Evolutionary conservation across 2,113 vertebrate genomes (phyloP), one percentile per base, ranked within the genome.

Genomic region (Sinocyclocheilus anophthalmus): DNA sequence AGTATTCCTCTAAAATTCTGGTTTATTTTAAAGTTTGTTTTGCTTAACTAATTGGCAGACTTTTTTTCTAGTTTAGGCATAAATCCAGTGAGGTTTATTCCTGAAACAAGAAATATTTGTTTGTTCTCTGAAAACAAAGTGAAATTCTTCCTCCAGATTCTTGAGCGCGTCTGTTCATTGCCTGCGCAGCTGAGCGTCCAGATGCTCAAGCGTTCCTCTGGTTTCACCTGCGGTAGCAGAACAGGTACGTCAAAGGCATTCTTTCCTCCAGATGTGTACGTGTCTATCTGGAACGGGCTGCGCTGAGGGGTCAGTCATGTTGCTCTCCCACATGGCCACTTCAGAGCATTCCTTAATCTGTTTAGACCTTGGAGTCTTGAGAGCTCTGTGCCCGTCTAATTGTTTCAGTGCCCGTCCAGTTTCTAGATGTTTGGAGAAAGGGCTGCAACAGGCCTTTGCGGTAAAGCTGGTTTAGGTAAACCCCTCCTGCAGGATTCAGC

Each of bases 381-480:
- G 1, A 55, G 39, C 22, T 61, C 59, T 3, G 22, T 9, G 3
- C 22, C 20, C 9, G 10, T 57, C 53, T 78, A 57, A 78, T 78
- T 50, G 26, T 26, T 26, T 26, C 26, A 26, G 26, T 26, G 26
- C 76, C 50, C 11, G 3, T 78, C 50, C 50, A 6, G 76, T 37
- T 37, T 53, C 76, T 22, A 30, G 16, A 11, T 57, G 50, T 30
- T 55, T 78, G 26, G 24, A 33, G 50, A 57, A 37, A 37, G 9
- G 30, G 4, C 30, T 18, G 76, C 50, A 0, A 13, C 16, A 12
- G 76, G 16, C 30, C 16, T 22, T 18, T 13, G 50, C 5, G 18
- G 16, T 57, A 57, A 78, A 78, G 8, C 76, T 78, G 4, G 50
- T 78, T 18, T 57, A 57, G 50, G 7, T 78, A 57, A 57, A 78